Evolutionary conservation across 1,140 invertebrate genomes (phyloP).

Genomic region (Penaeus vannamei): DNA sequence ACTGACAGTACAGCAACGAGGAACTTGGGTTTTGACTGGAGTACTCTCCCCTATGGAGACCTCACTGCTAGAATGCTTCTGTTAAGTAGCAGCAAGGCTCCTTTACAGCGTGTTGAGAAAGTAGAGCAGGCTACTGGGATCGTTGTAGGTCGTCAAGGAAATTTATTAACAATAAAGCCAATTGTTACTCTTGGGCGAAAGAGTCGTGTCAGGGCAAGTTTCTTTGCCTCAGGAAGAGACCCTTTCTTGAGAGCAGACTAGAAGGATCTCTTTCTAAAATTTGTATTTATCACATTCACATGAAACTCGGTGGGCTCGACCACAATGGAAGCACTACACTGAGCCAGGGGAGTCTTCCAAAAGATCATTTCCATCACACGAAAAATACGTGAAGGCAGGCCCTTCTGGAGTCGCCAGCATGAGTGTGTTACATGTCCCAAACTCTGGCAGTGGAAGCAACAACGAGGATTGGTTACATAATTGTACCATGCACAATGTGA

Average conservation of each 20-base stretch:
- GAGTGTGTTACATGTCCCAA: too few relatives aligned
- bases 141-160: not conserved
- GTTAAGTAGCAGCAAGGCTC: not conserved
- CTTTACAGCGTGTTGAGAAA: not conserved
- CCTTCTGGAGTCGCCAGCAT: too few relatives aligned
- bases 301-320: not conserved
- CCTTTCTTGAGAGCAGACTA: not conserved
- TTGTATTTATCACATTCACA: not conserved
- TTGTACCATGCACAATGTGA: too few relatives aligned
- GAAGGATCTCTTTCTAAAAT: not conserved
- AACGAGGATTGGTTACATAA: too few relatives aligned
- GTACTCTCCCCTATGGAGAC: constrained; percentile 1
- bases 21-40: constrained; percentile 10
- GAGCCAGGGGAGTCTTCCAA: not conserved
- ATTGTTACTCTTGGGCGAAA: not conserved
- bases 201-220: not conserved
- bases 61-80: not conserved
- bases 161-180: not conserved
- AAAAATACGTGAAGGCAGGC: not conserved
- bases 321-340: not conserved
- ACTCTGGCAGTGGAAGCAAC: too few relatives aligned
- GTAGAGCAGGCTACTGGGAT: not conserved
- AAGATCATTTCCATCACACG: not conserved
- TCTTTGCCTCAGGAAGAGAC: not conserved
- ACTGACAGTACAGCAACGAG: not conserved